Conservation (phyloP, 2,888 invertebrate genomes). For the Scotopteryx bipunctaria region DNA sequence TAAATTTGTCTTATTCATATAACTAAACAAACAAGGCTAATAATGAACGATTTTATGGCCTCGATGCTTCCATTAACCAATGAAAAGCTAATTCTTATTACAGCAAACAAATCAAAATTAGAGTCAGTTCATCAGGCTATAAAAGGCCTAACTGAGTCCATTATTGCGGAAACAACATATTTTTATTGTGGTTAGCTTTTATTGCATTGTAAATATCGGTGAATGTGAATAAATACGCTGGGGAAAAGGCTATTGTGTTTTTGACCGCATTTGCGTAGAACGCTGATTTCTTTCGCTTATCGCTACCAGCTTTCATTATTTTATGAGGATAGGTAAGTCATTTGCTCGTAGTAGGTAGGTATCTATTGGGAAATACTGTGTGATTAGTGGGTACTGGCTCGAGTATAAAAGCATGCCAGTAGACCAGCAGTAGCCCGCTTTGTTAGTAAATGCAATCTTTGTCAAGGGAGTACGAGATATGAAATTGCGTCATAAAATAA, state of each 20-base stretch:
- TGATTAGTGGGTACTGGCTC: no score
- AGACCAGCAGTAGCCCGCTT: slow-evolving; percentile 1
- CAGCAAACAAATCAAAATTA: slow-evolving; percentile 54
- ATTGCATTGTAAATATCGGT: slow-evolving; percentile 55
- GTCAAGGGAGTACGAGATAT: slow-evolving; percentile 27
- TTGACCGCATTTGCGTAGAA: slow-evolving; percentile 32
- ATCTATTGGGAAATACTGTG: no score
- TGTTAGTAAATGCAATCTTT: slow-evolving; percentile 11
- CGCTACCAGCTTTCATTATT: no score
- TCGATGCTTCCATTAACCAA: slow-evolving; percentile 44
- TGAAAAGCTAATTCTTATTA: slow-evolving; percentile 53
- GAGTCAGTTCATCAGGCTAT: slow-evolving; percentile 44
- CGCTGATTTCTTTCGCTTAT: slow-evolving; percentile 7
- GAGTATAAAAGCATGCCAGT: no score
- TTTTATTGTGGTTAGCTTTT: slow-evolving; percentile 53
- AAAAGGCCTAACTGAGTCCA: slow-evolving; percentile 46
- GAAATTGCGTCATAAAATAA: slow-evolving; percentile 41
- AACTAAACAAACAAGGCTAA: slow-evolving; percentile 29
- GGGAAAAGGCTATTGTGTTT: slow-evolving; percentile 40
- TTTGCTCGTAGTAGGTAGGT: no score
- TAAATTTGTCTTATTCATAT: slow-evolving; percentile 15
- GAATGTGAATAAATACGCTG: slow-evolving; percentile 47
- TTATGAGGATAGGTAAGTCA: no score
- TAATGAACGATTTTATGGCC: slow-evolving; percentile 40
- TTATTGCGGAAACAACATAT: slow-evolving; percentile 49